Evolutionary conservation across 2,113 vertebrate genomes (phyloP).

Genomic region (Pituophis catenifer): DNA sequence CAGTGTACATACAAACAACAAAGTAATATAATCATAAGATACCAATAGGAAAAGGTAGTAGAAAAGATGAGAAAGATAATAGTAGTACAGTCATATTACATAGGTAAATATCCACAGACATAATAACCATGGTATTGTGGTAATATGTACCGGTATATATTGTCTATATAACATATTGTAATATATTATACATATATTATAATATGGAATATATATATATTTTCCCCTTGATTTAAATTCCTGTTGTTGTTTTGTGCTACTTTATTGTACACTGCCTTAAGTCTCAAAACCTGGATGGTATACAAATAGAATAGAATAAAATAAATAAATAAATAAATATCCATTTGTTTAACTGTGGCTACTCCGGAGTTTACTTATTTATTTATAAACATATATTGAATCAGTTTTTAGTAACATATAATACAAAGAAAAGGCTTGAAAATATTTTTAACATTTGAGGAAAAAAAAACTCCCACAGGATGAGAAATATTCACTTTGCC

Average conservation of each 20-base stretch:
- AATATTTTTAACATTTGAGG: neutral
- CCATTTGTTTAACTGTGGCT: neutral
- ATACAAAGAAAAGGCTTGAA: neutral
- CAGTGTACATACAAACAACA: neutral
- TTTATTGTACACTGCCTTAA: neutral
- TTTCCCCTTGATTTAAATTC: neutral
- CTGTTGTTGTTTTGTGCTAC: neutral
- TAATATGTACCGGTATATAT: no score
- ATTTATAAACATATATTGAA: neutral
- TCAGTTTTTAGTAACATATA: neutral
- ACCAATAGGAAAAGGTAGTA: no score
- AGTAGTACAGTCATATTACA: no score
- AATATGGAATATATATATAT: neutral
- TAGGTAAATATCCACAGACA: no score
- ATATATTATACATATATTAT: neutral
- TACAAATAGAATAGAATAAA: neutral
- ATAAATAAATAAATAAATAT: neutral
- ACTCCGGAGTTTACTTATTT: neutral
- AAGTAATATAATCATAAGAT: no score
- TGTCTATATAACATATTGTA: no score
- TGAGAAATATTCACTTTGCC: neutral
- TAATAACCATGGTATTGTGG: no score
- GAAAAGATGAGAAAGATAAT: no score
- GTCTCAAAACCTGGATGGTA: neutral
- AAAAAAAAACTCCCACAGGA: neutral